Conservation (phyloP, 2,797 vertebrate species). For the Sphenopsis melanotis region DNA sequence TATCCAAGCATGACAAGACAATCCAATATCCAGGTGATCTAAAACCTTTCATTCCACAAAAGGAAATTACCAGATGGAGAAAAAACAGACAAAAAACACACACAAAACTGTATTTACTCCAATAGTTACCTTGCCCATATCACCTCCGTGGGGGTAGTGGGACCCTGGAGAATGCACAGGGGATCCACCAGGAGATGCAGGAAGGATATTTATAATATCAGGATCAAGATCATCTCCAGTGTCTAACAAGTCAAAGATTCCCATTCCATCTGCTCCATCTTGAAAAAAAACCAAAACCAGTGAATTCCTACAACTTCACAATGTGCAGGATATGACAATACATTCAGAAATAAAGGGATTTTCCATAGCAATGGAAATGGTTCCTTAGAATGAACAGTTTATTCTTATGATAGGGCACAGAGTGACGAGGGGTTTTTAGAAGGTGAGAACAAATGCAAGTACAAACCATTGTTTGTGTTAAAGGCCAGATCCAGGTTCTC, state of each 20-base stretch:
- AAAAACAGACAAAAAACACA: background rate
- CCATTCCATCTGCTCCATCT: slow-evolving; percentile 91
- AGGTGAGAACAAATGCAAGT: background rate
- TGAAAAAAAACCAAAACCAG: slow-evolving; percentile 24
- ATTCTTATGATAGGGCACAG: background rate
- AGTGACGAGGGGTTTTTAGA: accelerated
- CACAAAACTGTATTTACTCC: background rate
- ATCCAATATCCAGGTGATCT: background rate
- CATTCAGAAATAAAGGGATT: background rate
- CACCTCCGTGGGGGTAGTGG: slow-evolving; percentile 92
- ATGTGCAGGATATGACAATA: accelerated
- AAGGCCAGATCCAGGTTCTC: slow-evolving; percentile 95
- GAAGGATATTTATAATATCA: slow-evolving; percentile 95
- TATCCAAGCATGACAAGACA: background rate
- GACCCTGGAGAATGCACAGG: slow-evolving; percentile 96
- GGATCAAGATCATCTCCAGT: slow-evolving; percentile 92
- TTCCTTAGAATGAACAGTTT: background rate
- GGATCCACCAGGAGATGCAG: slow-evolving; percentile 90
- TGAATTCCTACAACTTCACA: background rate
- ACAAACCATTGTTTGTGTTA: slow-evolving; percentile 93
- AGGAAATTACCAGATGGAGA: background rate
- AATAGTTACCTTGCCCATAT: slow-evolving; percentile 89
- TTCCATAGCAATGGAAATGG: background rate
- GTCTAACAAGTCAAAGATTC: slow-evolving; percentile 93
- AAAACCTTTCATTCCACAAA: background rate